phyloP scores from a whole-genome alignment of 2,888 invertebrate genomes.

The Rutpela maculata region DNA sequence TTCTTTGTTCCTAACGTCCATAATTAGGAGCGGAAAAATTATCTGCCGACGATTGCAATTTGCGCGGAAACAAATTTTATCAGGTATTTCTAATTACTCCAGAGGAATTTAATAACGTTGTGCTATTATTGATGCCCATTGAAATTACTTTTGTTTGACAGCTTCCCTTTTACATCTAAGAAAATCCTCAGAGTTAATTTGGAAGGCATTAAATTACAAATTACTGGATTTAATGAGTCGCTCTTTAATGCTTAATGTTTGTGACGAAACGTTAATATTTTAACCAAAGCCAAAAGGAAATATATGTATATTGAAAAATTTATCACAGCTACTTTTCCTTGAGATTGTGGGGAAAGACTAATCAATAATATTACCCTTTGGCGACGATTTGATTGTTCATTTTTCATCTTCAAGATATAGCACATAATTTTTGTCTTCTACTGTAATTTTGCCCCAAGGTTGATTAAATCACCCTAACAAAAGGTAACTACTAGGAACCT shows the following conservation, averaged over 20 bases:
- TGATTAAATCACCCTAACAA: too few relatives aligned
- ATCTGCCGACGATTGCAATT: background rate
- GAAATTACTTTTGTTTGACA: background rate
- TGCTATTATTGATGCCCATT: background rate
- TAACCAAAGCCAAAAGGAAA: background rate
- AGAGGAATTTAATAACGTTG: conserved; percentile 21
- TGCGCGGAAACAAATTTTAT: background rate
- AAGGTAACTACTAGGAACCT: too few relatives aligned
- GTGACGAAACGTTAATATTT: background rate
- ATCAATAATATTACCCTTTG: too few relatives aligned
- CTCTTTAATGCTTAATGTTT: background rate
- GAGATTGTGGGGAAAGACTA: too few relatives aligned
- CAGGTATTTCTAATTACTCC: background rate
- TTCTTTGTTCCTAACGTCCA: background rate
- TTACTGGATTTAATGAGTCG: background rate
- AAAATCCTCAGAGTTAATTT: background rate
- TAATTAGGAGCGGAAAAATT: background rate
- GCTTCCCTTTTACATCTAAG: background rate
- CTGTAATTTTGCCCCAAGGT: too few relatives aligned
- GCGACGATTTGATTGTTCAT: too few relatives aligned
- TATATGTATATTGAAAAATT: too few relatives aligned
- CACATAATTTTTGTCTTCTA: too few relatives aligned
- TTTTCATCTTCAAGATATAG: too few relatives aligned
- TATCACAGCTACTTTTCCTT: too few relatives aligned
- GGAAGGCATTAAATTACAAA: background rate